Base-by-base conservation (phyloP, 2,113 vertebrate species). In the Phalacrocorax carbo region DNA sequence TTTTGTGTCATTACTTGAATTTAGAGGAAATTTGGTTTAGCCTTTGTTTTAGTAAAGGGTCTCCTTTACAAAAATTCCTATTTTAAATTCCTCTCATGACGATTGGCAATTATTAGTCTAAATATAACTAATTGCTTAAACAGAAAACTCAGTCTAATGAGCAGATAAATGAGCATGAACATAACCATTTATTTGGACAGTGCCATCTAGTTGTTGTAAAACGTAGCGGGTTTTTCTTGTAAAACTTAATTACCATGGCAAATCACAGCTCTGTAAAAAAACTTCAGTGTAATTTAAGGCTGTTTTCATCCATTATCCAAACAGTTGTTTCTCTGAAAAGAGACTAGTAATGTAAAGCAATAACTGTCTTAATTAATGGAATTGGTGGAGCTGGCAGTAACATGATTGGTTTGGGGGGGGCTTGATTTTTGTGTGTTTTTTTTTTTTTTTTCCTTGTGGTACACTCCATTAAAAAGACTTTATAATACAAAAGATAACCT, bases 121-220 rank as follows among this genome's bases (percentile, higher is more conserved):
- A 82, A 82, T 94, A 86, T 86, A 91, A 82, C 71, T 86, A 73
- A 93, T 83, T 90, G 71, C 36, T 92, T 88, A 88, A 94, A 80
- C 18, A 87, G 66, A 81, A 89, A 84, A 80, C 52, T 78, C 27
- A 29, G 42, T 60, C 69, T 94, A 96, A 95, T 82, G 69, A 95
- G 55, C 54, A 88, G 55, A 77, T 76, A 86, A 93, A 96, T 62
- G 30, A 94, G 23, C 54, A 40, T 57, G 82, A 94, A 70, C 10
- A 36, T 42, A 83, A 66, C 42, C 2, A 4, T 88, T 89, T 86
- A 88, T 90, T 89, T 96, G 79, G 84, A 90, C 55, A 93, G 32
- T 93, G 82, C 60, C 58, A 88, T 90, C 92, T 73, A 90, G 90
- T 86, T 90, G 54, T 57, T 90, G 57, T 82, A 93, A 75, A 88